Percentiles rank a stretch among this genome's conserved stretches.
Evolutionary conservation across 2,888 invertebrate species (phyloP).

Genomic region (Empis stercorea): DNA sequence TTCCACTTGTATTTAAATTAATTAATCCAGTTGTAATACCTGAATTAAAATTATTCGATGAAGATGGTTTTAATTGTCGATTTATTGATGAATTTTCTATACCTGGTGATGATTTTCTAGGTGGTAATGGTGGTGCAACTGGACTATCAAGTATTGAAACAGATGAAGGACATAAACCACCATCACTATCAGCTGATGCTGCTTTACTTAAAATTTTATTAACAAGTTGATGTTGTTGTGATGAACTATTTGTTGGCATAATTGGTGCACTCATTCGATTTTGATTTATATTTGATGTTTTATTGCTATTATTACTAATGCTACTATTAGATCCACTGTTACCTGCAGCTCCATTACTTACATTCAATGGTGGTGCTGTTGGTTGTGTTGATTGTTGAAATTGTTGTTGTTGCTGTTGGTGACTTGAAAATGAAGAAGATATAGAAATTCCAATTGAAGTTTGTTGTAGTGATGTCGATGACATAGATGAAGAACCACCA

Average conservation of each 20-base stretch:
- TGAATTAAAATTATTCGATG: conserved; percentile 13
- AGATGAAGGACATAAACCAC: background rate
- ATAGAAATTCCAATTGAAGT: background rate
- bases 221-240: conserved; percentile 7
- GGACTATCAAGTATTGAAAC: background rate
- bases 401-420: conserved; percentile 16
- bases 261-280: conserved; percentile 35
- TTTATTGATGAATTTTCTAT: conserved; percentile 24
- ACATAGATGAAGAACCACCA: conserved; percentile 12
- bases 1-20: conserved; percentile 8
- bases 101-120: conserved; percentile 41
- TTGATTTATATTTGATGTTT: conserved; percentile 3
- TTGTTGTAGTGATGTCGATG: background rate
- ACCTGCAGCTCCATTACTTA: conserved; percentile 16
- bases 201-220: conserved; percentile 16
- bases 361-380: conserved; percentile 26
- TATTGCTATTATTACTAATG: conserved; percentile 8
- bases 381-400: conserved; percentile 21
- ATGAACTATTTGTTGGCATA: conserved; percentile 20
- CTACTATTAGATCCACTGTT: background rate
- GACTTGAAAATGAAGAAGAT: background rate
- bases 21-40: conserved; percentile 2
- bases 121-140: conserved; percentile 43
- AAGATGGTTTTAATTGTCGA: conserved; percentile 16
- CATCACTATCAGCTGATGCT: conserved; percentile 18